Evolutionary conservation across 2,113 vertebrate genomes (phyloP), one percentile per base, ranked within the genome.

Genomic region (Phyllopteryx taeniolatus): DNA sequence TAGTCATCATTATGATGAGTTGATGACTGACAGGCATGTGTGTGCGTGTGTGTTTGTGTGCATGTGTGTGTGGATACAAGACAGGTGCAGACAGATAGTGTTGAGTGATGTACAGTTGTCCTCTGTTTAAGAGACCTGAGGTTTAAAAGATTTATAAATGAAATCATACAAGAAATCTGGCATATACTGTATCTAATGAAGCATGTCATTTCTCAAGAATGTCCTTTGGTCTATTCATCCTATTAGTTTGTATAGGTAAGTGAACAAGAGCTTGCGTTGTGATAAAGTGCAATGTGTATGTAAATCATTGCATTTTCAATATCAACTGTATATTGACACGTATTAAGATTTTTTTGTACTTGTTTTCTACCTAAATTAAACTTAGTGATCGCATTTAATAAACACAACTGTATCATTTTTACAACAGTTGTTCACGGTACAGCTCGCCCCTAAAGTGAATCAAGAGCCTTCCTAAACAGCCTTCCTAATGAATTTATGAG

Each of bases 41-140:
- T 60, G 59, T 27, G 39, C 44, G 68, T 39, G 39, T 22, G 47
- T 49, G 49, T 17, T 13, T 49, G 60, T 39, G 43, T 68, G 33
- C 53, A 42, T 31, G 39, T 42, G 67, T 56, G 46, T 53, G 65
- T 42, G n/a, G 27, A 68, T 68, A 43, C 19, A 53, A 57, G 60
- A 66, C 42, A 67, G 35, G 61, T 71, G 63, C 20, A 8, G 47
- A 43, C 56, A 72, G 57, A 66, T 17, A 65, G 31, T 64, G 69
- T 31, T 68, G 76, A 81, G 57, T 79, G 79, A 80, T 51, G 49
- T 14, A 56, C 20, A 74, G 62, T 47, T 53, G 73, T 79, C 65
- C 71, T 60, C 46, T 47, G 56, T 60, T 51, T 56, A 3, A 61
- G 54, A 66, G 68, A 77, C 49, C 19, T 1, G 1, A 68, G 27